Evolutionary conservation across 2,888 invertebrate genomes (phyloP), one percentile per base, ranked within the genome.

Genomic region (Cataglyphis cursor): DNA sequence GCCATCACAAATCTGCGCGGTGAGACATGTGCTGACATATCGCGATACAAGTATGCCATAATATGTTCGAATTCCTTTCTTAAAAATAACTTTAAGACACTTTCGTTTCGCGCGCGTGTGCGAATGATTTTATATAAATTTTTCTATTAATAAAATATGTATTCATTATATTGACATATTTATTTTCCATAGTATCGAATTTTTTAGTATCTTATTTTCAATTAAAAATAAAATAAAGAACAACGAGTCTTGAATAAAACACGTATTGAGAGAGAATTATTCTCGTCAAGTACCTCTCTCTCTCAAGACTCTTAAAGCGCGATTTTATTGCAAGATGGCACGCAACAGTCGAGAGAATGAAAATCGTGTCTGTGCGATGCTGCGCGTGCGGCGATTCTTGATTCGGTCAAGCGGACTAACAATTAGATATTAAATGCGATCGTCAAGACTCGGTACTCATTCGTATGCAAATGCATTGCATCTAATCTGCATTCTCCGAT

Each of bases 1-100:
- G 91, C 91, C 91, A 89, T 89, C 88, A 85, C 81, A 89, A 89
- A 87, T 91, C 89, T 59, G 74, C 88, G 81, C 81, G 38, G 9
- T 51, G n/a, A 68, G 24, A 41, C 28, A 28, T 51, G 21, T 31
- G 57, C 59, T 80, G 70, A 59, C 31, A 12, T 41, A n/a, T 18
- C 31, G 31, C 41, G 44, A 44, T 68, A 31, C 31, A 21, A 41
- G 57, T 68, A 41, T 24, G 2, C 21, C 21, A 28, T 1, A 44
- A 44, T 44, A 44, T 2, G 28, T 21, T 41, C 4, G 6, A 10
- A 31, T 76, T 57, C 31, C 68, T 54, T 28, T 6, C 2, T 28
- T 18, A 51, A 48, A 35, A 51, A 38, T 35, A 24, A 66, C 12
- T 38, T n/a, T 10, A 35, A 31, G 21, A 31, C 24, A 1, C 18